Conservation (phyloP, 2,888 invertebrate species). For the Heliconius aoede region DNA sequence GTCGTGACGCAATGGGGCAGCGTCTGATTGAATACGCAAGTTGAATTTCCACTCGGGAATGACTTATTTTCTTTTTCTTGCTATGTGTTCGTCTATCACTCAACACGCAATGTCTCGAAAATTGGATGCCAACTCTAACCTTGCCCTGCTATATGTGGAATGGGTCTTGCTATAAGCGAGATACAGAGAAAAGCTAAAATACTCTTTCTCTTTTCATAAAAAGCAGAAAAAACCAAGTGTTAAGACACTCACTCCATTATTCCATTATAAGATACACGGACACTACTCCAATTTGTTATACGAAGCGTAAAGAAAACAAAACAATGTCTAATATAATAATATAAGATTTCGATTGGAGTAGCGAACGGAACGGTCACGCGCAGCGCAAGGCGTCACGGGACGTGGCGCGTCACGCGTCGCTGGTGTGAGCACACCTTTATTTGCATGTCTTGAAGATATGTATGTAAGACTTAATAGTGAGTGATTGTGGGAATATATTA, state of each 20-base stretch:
- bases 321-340: slow-evolving; percentile 60
- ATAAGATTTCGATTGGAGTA: slow-evolving; percentile 67
- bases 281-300: slow-evolving; percentile 75
- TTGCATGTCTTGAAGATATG: slow-evolving; percentile 57
- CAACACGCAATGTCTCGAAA: neutral
- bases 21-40: too few species aligned
- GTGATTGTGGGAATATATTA: neutral
- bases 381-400: slow-evolving; percentile 63
- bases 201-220: neutral
- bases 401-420: slow-evolving; percentile 70
- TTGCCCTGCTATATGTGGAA: too few species aligned
- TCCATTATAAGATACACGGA: slow-evolving; percentile 47
- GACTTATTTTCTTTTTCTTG: too few species aligned
- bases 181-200: too few species aligned
- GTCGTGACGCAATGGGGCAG: too few species aligned
- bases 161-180: too few species aligned
- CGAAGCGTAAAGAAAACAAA: slow-evolving; percentile 64
- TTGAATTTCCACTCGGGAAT: neutral
- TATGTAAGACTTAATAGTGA: neutral
- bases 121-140: too few species aligned
- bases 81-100: neutral
- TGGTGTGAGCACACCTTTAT: slow-evolving; percentile 74
- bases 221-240: neutral
- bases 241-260: neutral
- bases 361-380: slow-evolving; percentile 79